Conservation (phyloP, 2,888 invertebrate species). For the Caradrina kadenii region DNA sequence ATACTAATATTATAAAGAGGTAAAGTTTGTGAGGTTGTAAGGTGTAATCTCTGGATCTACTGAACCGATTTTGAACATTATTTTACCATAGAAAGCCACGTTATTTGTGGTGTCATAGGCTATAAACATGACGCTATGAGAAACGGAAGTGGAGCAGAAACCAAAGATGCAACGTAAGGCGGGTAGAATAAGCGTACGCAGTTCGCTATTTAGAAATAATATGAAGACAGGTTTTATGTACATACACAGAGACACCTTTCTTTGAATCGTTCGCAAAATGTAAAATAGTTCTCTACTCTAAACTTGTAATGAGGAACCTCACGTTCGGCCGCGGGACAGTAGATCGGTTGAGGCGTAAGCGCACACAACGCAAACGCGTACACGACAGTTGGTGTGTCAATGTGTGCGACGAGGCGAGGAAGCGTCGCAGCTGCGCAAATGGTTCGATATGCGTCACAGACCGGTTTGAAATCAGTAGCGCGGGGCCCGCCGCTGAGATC, state of each 20-base stretch:
- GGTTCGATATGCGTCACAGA: conserved; percentile 61
- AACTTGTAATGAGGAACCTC: background rate
- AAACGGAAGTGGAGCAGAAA: too few species aligned
- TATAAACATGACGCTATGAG: too few species aligned
- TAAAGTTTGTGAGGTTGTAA: too few species aligned
- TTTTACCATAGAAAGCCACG: too few species aligned
- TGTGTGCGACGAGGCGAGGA: conserved; percentile 25
- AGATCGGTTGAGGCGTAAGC: background rate
- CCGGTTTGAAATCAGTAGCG: conserved; percentile 59
- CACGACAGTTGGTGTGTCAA: background rate
- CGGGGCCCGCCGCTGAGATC: conserved; percentile 43
- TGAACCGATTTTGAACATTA: too few species aligned
- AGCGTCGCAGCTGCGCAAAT: conserved; percentile 42
- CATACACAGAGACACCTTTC: background rate
- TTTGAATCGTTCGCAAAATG: background rate
- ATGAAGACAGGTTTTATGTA: background rate
- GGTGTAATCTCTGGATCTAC: too few species aligned
- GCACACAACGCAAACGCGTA: conserved; percentile 35
- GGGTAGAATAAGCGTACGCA: too few species aligned
- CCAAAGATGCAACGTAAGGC: too few species aligned
- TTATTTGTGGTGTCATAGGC: too few species aligned
- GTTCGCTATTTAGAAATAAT: too few species aligned
- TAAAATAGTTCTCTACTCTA: conserved; percentile 2
- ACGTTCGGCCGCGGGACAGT: background rate
- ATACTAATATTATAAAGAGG: too few species aligned